These are phyloP conservation scores for Philypnodon macrostomus DNA, from an alignment of 2,797 vertebrate genomes.

Conservation along the genomic window DNA sequence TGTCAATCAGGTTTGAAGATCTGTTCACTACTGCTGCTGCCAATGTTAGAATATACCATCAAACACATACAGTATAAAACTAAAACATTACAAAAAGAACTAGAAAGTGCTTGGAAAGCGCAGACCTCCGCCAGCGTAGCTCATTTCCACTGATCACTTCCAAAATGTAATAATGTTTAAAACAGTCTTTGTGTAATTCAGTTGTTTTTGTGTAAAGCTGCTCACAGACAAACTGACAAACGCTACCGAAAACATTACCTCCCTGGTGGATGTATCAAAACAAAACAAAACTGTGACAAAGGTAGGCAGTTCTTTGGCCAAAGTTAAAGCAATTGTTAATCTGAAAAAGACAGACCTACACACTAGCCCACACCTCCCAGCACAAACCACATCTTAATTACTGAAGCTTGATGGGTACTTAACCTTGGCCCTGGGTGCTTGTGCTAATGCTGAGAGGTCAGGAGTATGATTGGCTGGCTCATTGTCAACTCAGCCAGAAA, in stretches of 20 bases:
- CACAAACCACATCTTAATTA: slow-evolving; percentile 67
- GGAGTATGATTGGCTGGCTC: slow-evolving; percentile 66
- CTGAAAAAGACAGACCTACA: slow-evolving; percentile 29
- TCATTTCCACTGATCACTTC: too few species aligned
- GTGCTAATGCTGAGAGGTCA: slow-evolving; percentile 70
- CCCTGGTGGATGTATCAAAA: background rate
- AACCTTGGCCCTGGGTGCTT: slow-evolving; percentile 71
- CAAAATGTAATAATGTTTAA: too few species aligned
- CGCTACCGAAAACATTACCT: too few species aligned
- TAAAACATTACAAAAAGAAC: too few species aligned
- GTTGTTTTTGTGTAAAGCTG: too few species aligned
- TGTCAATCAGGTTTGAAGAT: slow-evolving; percentile 32
- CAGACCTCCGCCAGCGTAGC: too few species aligned
- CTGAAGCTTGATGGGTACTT: slow-evolving; percentile 73
- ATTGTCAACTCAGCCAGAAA: slow-evolving; percentile 70
- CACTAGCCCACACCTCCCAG: slow-evolving; percentile 21
- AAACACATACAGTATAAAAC: slow-evolving; percentile 4
- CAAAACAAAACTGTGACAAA: background rate
- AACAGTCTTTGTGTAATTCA: too few species aligned
- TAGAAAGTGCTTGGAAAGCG: too few species aligned
- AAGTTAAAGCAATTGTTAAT: background rate
- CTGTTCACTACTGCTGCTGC: slow-evolving; percentile 4
- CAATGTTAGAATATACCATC: slow-evolving; percentile 41
- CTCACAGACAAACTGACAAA: too few species aligned
- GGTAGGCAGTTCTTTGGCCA: background rate